Percentiles rank a stretch among this genome's conserved stretches.
Conservation (phyloP, 2,888 invertebrate genomes). For the Polymixis lichenea region DNA sequence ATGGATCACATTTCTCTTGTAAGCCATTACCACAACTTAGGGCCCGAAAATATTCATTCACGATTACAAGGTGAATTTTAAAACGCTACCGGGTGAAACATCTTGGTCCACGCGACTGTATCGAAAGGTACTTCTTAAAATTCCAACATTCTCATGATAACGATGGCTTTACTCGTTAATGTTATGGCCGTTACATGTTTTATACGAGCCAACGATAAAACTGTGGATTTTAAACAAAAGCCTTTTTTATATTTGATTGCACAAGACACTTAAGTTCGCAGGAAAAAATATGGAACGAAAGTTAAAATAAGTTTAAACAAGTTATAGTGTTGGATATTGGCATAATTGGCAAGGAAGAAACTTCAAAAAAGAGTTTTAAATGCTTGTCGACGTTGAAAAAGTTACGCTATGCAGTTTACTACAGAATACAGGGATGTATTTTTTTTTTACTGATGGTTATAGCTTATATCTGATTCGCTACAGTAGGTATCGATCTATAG, state of each 20-base stretch:
- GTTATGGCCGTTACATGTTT: constrained; percentile 69
- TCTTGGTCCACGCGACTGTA: constrained; percentile 65
- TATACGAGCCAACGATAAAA: constrained; percentile 70
- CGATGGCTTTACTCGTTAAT: constrained; percentile 72
- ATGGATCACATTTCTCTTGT: constrained; percentile 77
- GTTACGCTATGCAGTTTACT: constrained; percentile 9
- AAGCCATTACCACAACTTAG: constrained; percentile 72
- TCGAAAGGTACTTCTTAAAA: constrained; percentile 73
- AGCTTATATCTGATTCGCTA: too few relatives aligned
- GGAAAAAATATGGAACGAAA: constrained; percentile 58
- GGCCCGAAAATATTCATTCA: constrained; percentile 74
- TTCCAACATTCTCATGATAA: constrained; percentile 73
- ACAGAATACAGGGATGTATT: background rate
- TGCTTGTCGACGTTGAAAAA: constrained; percentile 6
- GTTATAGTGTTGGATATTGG: constrained; percentile 49
- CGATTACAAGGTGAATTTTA: constrained; percentile 76
- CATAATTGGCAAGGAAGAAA: constrained; percentile 42
- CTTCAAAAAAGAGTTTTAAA: constrained; percentile 27
- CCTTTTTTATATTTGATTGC: constrained; percentile 68
- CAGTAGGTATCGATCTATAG: too few relatives aligned
- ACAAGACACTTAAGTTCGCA: constrained; percentile 62
- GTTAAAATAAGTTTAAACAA: constrained; percentile 59
- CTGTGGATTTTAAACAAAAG: constrained; percentile 69
- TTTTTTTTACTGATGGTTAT: too few relatives aligned
- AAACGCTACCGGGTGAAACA: constrained; percentile 75